Percentiles rank a stretch among this genome's conserved stretches.
Conservation (phyloP, 2,888 invertebrate genomes). For the Microctonus hyperodae region DNA sequence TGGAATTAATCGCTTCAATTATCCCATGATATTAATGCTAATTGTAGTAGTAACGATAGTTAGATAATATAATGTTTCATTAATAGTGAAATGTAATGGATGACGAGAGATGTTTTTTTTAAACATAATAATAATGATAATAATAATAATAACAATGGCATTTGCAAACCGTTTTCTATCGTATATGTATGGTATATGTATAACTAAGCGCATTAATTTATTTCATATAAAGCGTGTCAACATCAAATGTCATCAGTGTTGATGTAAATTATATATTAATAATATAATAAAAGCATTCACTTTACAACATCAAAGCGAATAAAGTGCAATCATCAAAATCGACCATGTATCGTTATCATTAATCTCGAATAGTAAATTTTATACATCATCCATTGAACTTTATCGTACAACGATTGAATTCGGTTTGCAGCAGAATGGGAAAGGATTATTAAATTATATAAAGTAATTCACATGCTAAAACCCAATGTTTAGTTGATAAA, state of each 20-base stretch:
- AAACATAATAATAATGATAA: neutral
- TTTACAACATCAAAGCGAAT: conserved; percentile 28
- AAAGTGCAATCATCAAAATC: conserved; percentile 25
- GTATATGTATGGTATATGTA: neutral
- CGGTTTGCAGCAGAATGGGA: conserved; percentile 27
- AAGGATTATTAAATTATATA: conserved; percentile 7
- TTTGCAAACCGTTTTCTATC: conserved; percentile 31
- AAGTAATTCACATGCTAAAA: conserved; percentile 30
- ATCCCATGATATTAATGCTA: conserved; percentile 31
- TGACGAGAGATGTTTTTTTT: neutral
- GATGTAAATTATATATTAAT: neutral
- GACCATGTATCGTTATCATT: neutral
- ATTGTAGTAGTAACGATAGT: conserved; percentile 29
- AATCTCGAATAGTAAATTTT: neutral
- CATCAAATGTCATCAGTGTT: neutral
- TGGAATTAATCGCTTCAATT: conserved; percentile 28
- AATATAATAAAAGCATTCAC: conserved; percentile 25
- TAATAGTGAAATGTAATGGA: conserved; percentile 22
- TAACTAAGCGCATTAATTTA: neutral
- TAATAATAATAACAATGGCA: neutral
- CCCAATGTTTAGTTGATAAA: conserved; percentile 33
- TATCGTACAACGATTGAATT: conserved; percentile 23
- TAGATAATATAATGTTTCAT: conserved; percentile 3
- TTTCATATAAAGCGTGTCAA: neutral
- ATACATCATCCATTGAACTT: neutral